These are phyloP conservation scores for Danio tinwini DNA, from an alignment of 2,797 vertebrate genomes.

Conservation along the genomic window DNA sequence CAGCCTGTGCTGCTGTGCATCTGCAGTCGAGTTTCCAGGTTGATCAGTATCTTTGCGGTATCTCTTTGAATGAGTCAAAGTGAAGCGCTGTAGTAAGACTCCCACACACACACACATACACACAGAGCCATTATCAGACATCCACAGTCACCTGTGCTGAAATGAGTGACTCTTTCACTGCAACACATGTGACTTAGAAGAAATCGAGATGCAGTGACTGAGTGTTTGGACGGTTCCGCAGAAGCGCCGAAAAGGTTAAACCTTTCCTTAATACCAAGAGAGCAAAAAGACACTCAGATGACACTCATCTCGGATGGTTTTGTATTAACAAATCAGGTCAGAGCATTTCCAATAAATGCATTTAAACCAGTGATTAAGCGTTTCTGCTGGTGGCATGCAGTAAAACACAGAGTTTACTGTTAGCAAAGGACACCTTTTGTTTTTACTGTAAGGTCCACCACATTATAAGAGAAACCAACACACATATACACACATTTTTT, in stretches of 20 bases:
- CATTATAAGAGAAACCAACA: too few relatives aligned
- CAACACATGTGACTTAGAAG: constrained; percentile 72
- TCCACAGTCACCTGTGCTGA: constrained; percentile 60
- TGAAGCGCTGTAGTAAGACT: neutral
- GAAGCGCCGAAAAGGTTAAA: constrained; percentile 25
- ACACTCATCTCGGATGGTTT: constrained; percentile 24
- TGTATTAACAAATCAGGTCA: constrained; percentile 3
- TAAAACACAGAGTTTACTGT: neutral
- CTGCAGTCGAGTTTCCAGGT: neutral
- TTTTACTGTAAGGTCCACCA: neutral
- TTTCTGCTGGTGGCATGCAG: neutral
- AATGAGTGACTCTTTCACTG: constrained; percentile 55
- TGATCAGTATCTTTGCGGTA: constrained; percentile 21
- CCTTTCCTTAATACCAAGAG: neutral
- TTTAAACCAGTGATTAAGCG: neutral
- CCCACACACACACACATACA: neutral
- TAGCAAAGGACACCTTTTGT: too few relatives aligned
- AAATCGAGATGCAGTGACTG: constrained; percentile 57
- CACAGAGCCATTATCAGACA: constrained; percentile 4
- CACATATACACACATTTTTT: too few relatives aligned
- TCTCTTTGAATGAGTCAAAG: constrained; percentile 22
- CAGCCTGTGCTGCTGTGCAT: neutral
- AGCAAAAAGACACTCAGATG: neutral
- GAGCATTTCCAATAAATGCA: constrained; percentile 1
- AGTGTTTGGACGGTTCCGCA: constrained; percentile 14